Conservation (phyloP, 2,888 invertebrate genomes). For the Julus scanicus region DNA sequence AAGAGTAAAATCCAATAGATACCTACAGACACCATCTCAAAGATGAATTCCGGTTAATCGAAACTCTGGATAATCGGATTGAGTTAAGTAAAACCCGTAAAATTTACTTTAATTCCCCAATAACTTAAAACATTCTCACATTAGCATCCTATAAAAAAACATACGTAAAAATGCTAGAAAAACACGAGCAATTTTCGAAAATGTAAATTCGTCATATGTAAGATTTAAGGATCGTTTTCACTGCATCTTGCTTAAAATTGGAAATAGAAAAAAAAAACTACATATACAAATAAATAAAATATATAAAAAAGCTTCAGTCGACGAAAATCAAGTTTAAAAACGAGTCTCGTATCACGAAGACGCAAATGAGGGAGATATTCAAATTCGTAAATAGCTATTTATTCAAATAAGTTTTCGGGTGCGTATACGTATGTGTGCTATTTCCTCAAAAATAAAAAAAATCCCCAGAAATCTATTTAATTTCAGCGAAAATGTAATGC, state of each 20-base stretch:
- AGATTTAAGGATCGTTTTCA: constrained; percentile 8
- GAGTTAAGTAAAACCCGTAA: too few relatives aligned
- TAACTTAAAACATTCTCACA: too few relatives aligned
- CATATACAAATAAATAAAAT: neutral
- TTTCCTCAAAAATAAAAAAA: neutral
- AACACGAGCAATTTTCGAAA: neutral
- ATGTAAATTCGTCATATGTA: neutral
- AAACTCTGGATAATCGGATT: too few relatives aligned
- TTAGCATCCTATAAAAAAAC: too few relatives aligned
- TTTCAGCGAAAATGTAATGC: neutral
- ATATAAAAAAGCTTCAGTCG: neutral
- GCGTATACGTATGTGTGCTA: neutral
- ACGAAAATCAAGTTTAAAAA: constrained; percentile 6
- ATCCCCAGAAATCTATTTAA: constrained; percentile 17
- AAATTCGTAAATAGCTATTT: constrained; percentile 33
- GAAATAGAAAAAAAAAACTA: neutral
- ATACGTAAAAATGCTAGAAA: too few relatives aligned
- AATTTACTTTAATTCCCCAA: too few relatives aligned
- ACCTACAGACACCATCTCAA: too few relatives aligned
- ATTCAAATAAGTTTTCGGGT: neutral
- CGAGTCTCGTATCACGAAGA: neutral
- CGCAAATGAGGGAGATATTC: constrained; percentile 33
- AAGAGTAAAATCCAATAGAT: too few relatives aligned
- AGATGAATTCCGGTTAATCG: too few relatives aligned
- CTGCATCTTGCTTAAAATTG: neutral